These are phyloP conservation scores for Hydra vulgaris DNA, from an alignment of 30 jellyfish, hydroid and myxozoan genomes.

Conservation along the genomic window DNA sequence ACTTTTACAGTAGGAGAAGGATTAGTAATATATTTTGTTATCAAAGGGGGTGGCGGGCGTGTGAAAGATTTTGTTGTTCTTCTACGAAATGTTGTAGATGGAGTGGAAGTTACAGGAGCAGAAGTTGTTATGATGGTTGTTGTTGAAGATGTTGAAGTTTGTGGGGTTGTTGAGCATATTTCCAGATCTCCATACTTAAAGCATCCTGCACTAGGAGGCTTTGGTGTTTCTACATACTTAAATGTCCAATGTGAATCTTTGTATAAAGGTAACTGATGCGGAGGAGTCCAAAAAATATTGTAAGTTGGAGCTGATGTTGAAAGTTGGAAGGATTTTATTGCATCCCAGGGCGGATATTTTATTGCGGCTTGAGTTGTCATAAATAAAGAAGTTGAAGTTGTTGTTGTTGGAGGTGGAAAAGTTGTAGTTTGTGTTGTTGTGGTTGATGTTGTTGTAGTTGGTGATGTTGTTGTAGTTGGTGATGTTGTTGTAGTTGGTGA, in stretches of 20 bases:
- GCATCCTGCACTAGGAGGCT: conserved; percentile 22
- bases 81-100: background rate
- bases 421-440: conserved; percentile 7
- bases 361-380: background rate
- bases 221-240: conserved; percentile 4
- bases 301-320: background rate
- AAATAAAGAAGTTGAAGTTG: background rate
- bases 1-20: conserved; percentile 15
- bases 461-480: background rate
- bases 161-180: conserved; percentile 18
- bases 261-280: background rate
- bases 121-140: conserved; percentile 7
- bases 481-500: background rate
- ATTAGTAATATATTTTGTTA: conserved; percentile 16
- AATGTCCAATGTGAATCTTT: conserved; percentile 9
- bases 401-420: background rate
- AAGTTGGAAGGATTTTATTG: conserved; percentile 17
- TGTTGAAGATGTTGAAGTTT: background rate
- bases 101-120: conserved; percentile 3
- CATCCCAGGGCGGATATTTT: conserved; percentile 13
- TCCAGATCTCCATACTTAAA: conserved; percentile 1
- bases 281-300: background rate
- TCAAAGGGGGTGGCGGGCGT: conserved; percentile 13
- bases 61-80: conserved; percentile 24
- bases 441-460: conserved; percentile 20